phyloP scores from a whole-genome alignment of 2,888 invertebrate genomes.

The Acanthopleura granulata region DNA sequence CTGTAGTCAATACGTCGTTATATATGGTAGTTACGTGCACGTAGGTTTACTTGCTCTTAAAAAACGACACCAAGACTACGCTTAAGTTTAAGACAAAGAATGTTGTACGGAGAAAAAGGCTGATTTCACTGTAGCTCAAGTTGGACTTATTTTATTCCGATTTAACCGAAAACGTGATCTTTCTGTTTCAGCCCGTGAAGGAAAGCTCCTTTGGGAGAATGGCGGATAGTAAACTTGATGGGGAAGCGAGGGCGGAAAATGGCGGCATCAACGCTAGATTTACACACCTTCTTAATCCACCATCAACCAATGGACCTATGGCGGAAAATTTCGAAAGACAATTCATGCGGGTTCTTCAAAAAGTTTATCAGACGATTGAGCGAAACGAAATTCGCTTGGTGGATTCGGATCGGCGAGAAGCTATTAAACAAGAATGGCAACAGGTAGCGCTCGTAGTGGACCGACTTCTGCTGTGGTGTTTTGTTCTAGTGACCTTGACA shows the following conservation, averaged over 20 bases:
- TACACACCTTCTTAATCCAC: constrained; percentile 35
- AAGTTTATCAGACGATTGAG: constrained; percentile 83
- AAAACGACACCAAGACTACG: no score
- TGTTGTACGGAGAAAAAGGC: no score
- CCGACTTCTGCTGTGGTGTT: constrained; percentile 71
- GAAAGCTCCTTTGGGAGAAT: constrained; percentile 33
- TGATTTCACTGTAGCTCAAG: no score
- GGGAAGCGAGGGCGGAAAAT: constrained; percentile 45
- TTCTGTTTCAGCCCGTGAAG: constrained; percentile 40
- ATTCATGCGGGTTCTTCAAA: constrained; percentile 78
- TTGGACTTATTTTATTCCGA: no score
- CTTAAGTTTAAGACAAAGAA: no score
- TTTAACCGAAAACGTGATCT: no score
- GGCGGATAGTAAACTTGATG: constrained; percentile 27
- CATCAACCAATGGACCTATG: constrained; percentile 23
- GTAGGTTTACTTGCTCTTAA: no score
- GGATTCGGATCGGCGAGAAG: constrained; percentile 84
- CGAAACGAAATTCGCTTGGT: constrained; percentile 82
- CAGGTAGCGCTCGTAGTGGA: constrained; percentile 83
- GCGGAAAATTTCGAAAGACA: constrained; percentile 75
- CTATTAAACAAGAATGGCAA: constrained; percentile 85
- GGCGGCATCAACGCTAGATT: constrained; percentile 51
- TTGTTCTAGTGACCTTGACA: constrained; percentile 71
- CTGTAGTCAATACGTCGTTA: no score
- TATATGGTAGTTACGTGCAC: no score